These are phyloP conservation scores for Alentia gelatinosa DNA, from an alignment of 2,888 invertebrate genomes.

Conservation along the genomic window DNA sequence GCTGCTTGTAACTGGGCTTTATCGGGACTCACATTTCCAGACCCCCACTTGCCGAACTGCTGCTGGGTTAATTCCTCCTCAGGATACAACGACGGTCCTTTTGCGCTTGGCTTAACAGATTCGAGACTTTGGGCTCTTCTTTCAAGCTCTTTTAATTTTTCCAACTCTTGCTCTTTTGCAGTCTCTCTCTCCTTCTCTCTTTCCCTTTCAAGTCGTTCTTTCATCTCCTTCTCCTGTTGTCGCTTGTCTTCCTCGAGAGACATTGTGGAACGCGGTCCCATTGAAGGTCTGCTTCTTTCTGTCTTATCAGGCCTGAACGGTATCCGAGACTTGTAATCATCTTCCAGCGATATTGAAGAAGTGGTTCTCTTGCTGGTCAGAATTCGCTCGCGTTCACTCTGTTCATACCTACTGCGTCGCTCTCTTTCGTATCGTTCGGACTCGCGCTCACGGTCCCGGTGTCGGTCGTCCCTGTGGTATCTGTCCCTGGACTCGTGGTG, in stretches of 20 bases:
- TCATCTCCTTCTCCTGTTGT: neutral
- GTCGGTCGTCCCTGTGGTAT: neutral
- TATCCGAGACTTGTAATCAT: slow-evolving; percentile 22
- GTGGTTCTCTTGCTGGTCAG: neutral
- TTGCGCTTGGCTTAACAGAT: neutral
- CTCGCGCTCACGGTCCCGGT: neutral
- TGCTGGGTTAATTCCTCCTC: slow-evolving; percentile 19
- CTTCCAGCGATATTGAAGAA: neutral
- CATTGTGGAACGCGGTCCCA: slow-evolving; percentile 14
- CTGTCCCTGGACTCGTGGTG: neutral
- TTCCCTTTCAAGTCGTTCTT: neutral
- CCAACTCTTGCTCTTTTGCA: neutral
- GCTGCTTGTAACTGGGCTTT: neutral
- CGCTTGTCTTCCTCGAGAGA: slow-evolving; percentile 18
- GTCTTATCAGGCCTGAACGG: neutral
- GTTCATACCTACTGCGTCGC: neutral
- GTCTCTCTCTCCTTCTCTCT: neutral
- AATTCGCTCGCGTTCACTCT: neutral
- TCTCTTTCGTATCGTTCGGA: neutral
- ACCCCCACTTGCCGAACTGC: slow-evolving; percentile 45
- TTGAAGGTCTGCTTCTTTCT: neutral
- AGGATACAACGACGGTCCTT: neutral
- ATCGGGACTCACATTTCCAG: neutral
- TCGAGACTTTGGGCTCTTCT: neutral
- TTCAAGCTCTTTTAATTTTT: neutral